These are phyloP conservation scores for Puffinus mauretanicus DNA, from an alignment of 2,113 vertebrate genomes.

Conservation along the genomic window DNA sequence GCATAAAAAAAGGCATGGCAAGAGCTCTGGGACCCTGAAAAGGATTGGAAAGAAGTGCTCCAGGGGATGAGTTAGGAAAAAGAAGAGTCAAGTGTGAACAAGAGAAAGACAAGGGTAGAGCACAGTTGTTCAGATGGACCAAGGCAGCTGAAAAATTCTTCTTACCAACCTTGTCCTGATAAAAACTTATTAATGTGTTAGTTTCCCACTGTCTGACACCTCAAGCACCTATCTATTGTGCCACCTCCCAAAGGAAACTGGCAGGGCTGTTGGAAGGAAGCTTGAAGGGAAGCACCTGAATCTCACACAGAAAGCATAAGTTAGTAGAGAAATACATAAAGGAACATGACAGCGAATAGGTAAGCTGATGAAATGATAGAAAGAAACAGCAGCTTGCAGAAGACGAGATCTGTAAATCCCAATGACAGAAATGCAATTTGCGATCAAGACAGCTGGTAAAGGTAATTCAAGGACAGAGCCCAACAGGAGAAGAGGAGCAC, in stretches of 20 bases:
- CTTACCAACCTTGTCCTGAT: background rate
- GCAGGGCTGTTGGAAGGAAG: background rate
- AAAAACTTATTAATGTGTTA: background rate
- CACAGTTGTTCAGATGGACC: background rate
- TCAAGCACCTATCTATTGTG: background rate
- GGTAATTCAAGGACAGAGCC: background rate
- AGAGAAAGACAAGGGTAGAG: background rate
- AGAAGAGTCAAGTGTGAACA: background rate
- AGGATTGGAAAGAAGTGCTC: background rate
- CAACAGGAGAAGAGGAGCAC: background rate
- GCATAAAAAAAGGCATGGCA: background rate
- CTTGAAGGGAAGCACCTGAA: background rate
- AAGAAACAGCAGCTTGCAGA: background rate
- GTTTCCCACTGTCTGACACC: background rate
- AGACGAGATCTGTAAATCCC: background rate
- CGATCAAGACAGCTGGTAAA: background rate
- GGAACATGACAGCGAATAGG: background rate
- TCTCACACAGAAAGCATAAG: background rate
- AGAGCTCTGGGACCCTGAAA: background rate
- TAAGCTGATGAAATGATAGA: background rate
- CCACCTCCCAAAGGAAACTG: background rate
- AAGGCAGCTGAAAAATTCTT: background rate
- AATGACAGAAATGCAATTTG: background rate
- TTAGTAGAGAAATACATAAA: background rate
- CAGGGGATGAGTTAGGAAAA: background rate